A percentile compares a stretch with the other conserved stretches of the same genome.
phyloP scores from a whole-genome alignment of 2,797 vertebrate species.

The Adrianichthys oophorus region DNA sequence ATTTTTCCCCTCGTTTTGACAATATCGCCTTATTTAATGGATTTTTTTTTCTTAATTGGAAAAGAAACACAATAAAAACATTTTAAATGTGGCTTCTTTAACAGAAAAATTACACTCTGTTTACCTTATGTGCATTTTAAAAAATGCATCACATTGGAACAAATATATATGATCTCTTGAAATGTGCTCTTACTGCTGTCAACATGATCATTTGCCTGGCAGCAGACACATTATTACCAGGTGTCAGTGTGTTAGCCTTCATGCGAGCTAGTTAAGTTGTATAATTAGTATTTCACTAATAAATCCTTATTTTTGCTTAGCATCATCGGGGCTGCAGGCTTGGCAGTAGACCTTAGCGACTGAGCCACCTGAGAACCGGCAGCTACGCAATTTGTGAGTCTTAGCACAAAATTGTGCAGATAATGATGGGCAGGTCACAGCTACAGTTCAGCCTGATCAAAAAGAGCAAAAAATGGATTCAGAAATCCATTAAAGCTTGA shows the following conservation, averaged over 20 bases:
- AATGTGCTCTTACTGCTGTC: neutral
- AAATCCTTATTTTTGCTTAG: slow-evolving; percentile 18
- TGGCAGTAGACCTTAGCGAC: slow-evolving; percentile 56
- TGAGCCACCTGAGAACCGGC: slow-evolving; percentile 42
- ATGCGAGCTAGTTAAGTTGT: slow-evolving; percentile 23
- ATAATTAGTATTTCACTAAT: slow-evolving; percentile 63
- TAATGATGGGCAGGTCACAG: slow-evolving; percentile 60
- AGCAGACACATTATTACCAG: slow-evolving; percentile 23
- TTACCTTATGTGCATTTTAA: no score
- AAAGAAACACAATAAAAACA: no score
- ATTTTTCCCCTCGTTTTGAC: slow-evolving; percentile 13
- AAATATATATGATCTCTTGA: neutral
- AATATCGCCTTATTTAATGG: neutral
- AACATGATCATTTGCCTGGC: slow-evolving; percentile 2
- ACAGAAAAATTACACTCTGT: no score
- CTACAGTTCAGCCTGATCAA: slow-evolving; percentile 41
- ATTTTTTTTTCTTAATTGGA: no score
- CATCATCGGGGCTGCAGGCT: slow-evolving; percentile 15
- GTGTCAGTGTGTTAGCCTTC: slow-evolving; percentile 16
- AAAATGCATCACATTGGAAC: no score
- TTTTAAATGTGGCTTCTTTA: no score
- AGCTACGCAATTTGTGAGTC: slow-evolving; percentile 48
- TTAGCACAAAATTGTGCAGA: slow-evolving; percentile 32
- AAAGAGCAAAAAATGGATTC: slow-evolving; percentile 44
- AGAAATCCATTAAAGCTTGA: slow-evolving; percentile 23